These are phyloP conservation scores for Raja brachyura DNA, from an alignment of 2,113 vertebrate genomes.

Conservation along the genomic window DNA sequence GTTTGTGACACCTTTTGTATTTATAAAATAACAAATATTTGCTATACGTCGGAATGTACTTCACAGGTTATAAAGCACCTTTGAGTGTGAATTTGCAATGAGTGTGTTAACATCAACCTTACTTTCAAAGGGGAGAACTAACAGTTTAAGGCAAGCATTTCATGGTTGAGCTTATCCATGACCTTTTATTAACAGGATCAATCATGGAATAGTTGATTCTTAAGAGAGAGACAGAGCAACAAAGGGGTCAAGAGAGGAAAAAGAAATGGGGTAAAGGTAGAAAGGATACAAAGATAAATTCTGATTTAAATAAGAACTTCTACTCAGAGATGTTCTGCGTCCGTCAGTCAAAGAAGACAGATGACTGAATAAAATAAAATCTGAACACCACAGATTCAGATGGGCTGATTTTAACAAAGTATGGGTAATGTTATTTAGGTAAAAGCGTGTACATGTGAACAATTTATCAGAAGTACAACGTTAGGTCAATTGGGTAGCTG, in stretches of 20 bases:
- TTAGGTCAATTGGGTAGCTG: not conserved
- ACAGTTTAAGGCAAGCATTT: not conserved
- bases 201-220: slow-evolving; percentile 26
- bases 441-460: not conserved
- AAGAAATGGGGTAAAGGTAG: not conserved
- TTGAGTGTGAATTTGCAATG: not conserved
- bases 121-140: not conserved
- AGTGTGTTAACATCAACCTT: not conserved
- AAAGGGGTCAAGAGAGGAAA: not conserved
- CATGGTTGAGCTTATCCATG: not conserved
- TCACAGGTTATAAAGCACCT: not conserved
- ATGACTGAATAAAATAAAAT: not conserved
- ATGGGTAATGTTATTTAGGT: not conserved
- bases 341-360: not conserved
- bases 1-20: not conserved
- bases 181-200: not conserved
- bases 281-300: not conserved
- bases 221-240: slow-evolving; percentile 42
- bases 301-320: not conserved
- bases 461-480: not conserved
- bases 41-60: not conserved
- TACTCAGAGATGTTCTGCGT: not conserved
- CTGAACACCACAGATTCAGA: not conserved
- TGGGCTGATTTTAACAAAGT: not conserved
- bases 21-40: not conserved